These are phyloP conservation scores for Castor canadensis DNA, from an alignment of 2,113 vertebrate species.

Conservation along the genomic window DNA sequence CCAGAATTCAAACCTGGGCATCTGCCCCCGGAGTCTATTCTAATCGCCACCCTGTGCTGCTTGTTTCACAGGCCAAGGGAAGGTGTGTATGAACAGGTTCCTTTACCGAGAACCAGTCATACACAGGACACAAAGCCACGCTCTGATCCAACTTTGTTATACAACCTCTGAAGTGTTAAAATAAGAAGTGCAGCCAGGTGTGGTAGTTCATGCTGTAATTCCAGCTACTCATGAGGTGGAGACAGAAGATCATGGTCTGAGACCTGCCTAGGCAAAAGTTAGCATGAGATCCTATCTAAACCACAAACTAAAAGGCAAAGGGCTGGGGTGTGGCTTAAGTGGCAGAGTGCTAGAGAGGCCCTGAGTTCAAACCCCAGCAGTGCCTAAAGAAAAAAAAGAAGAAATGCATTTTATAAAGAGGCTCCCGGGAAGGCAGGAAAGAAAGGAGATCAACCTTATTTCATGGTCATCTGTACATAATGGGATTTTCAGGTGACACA, in stretches of 20 bases:
- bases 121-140: neutral
- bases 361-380: no score
- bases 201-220: neutral
- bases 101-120: neutral
- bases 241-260: neutral
- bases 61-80: neutral
- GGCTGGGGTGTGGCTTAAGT: no score
- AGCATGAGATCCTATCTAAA: no score
- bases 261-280: no score
- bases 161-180: neutral
- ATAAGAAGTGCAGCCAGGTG: neutral
- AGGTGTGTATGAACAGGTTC: neutral
- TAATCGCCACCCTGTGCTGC: neutral
- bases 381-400: neutral
- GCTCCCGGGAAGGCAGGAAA: neutral
- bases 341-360: no score
- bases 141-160: neutral
- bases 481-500: neutral
- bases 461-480: neutral
- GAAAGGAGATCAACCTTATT: neutral
- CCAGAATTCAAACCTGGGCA: neutral
- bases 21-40: neutral
- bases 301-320: no score
- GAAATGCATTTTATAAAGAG: neutral
- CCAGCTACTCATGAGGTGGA: neutral